Evolutionary conservation across 2,797 vertebrate genomes (phyloP).

Genomic region (Syndactyla subalaris): DNA sequence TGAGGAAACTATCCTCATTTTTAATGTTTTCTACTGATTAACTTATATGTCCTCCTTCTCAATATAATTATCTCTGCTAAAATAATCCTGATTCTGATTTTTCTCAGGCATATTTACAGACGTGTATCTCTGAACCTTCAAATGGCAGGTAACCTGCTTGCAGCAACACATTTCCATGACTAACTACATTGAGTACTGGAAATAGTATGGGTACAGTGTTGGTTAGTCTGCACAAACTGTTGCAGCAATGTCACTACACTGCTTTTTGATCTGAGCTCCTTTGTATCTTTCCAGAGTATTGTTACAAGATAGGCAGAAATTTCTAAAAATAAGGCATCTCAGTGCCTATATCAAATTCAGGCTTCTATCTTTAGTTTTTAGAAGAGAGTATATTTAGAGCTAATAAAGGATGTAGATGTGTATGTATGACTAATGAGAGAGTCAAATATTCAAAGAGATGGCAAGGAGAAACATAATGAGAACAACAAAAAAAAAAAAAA

Average conservation of each 20-base stretch:
- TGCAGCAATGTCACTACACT: neutral
- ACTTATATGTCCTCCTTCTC: neutral
- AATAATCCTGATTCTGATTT: neutral
- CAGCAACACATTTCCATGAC: neutral
- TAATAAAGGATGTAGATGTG: neutral
- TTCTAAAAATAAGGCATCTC: neutral
- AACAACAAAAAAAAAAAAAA: neutral
- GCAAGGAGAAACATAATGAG: neutral
- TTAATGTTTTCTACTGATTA: neutral
- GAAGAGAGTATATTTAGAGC: neutral
- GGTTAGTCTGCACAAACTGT: neutral
- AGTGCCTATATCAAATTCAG: neutral
- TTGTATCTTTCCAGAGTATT: neutral
- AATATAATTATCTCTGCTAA: neutral
- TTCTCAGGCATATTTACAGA: neutral
- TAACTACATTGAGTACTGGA: neutral
- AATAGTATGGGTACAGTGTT: neutral
- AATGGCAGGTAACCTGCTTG: neutral
- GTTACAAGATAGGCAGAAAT: neutral
- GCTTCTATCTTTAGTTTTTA: neutral
- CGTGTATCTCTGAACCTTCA: neutral
- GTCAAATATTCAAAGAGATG: neutral
- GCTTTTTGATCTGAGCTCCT: neutral
- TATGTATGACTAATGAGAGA: neutral
- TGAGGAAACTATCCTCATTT: neutral